Base-by-base conservation (phyloP, 2,888 invertebrate species). In the Epinotia ramella region DNA sequence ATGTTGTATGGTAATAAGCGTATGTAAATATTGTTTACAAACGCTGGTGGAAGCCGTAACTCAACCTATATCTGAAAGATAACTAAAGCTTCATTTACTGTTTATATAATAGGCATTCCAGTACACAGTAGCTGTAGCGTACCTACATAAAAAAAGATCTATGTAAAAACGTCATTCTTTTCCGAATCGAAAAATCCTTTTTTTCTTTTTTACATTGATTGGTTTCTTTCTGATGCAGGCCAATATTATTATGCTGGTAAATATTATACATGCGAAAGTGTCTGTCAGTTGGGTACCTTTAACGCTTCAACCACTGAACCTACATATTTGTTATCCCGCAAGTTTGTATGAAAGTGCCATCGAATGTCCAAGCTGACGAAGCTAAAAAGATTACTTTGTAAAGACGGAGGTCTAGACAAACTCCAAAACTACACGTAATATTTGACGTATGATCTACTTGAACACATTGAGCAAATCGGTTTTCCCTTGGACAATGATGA, bases 1-100 rank as follows among this genome's bases (percentile, higher is more conserved):
- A 80, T 79, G 78, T 79, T 83, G 79, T 81, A 84, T 80, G 82
- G 81, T 85, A 84, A 87, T 84, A 81, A 81, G 79, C 73, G 73
- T 76, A 76, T 73, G 78, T 81, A 80, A 84, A 81, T 81, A 82
- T 80, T 78, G 78, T 78, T 79, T 78, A 80, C 77, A 76, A 79
- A 75, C 81, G 80, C 82, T 82, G 81, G 81, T 81, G 78, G 78
- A 77, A 66, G 78, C 77, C 66, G 79, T 83, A 81, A 82, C 79
- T 81, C 80, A 79, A 75, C 68, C 70, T 79, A 79, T 80, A 79
- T 80, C 79, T 78, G 78, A 78, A 77, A 78, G 81, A 80, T 81
- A 79, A 79, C 79, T 77, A 78, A 66, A 77, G 72, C 77, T 78
- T 81, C 78, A 78, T 49, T 53, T 33, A 66, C 40, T 53, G 65